Conservation (phyloP, 1,140 invertebrate genomes). For the Cherax destructor region DNA sequence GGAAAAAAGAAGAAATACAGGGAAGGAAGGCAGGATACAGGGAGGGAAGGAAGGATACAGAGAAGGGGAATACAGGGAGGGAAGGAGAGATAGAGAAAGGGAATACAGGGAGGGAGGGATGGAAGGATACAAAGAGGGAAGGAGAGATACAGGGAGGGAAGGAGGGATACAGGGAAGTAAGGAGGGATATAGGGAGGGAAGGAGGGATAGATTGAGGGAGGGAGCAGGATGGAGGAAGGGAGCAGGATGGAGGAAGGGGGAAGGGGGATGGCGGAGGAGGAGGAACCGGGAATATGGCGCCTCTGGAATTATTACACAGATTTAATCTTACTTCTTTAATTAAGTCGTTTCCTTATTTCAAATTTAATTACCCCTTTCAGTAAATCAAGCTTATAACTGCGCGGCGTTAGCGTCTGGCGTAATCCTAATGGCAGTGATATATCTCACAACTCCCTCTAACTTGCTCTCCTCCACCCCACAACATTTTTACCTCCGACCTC, state of each 20-base stretch:
- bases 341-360: constrained; percentile 67
- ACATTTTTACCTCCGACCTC: not conserved
- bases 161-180: not conserved
- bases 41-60: too few species aligned
- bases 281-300: not conserved
- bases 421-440: constrained; percentile 48
- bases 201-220: not conserved
- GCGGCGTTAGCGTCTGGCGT: constrained; percentile 33
- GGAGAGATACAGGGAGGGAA: constrained; percentile 26
- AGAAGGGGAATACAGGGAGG: too few species aligned
- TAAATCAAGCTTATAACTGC: constrained; percentile 52
- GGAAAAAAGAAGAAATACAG: too few species aligned
- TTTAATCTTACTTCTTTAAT: constrained; percentile 60
- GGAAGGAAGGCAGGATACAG: not conserved
- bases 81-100: not conserved
- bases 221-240: not conserved
- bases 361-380: constrained; percentile 65
- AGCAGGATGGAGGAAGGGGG: not conserved
- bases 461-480: not conserved
- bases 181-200: not conserved
- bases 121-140: not conserved
- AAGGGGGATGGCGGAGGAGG: not conserved
- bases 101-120: constrained; percentile 23
- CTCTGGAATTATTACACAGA: constrained; percentile 50
- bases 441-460: not conserved